Conservation (phyloP, 1,140 invertebrate species). For the Nilaparvata lugens region DNA sequence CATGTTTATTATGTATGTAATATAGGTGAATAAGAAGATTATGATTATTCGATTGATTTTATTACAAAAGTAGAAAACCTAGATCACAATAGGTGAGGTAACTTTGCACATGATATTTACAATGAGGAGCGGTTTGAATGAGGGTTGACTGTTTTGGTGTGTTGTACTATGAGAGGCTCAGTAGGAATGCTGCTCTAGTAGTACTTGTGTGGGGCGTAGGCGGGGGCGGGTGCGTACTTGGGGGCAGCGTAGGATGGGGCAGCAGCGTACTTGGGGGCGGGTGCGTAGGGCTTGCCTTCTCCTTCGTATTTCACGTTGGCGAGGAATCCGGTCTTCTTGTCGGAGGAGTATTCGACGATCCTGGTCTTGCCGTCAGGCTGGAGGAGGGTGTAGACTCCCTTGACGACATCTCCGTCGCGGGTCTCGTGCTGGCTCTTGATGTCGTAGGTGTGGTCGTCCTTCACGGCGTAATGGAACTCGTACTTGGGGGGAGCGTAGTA, state of each 20-base stretch:
- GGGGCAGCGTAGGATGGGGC: not conserved
- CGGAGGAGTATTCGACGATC: constrained; percentile 42
- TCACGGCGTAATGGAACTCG: constrained; percentile 42
- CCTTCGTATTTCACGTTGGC: constrained; percentile 19
- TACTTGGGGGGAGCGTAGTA: constrained; percentile 32
- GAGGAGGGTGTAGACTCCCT: constrained; percentile 36
- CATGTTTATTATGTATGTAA: too few relatives aligned
- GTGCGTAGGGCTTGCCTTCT: constrained; percentile 31
- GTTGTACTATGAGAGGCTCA: not conserved
- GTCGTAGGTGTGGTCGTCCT: constrained; percentile 40
- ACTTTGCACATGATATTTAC: too few relatives aligned
- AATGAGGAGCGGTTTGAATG: too few relatives aligned
- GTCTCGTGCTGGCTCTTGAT: constrained; percentile 40
- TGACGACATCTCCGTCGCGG: constrained; percentile 38
- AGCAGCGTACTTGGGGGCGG: not conserved
- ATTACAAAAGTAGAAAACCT: too few relatives aligned
- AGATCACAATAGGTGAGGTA: too few relatives aligned
- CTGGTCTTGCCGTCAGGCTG: constrained; percentile 37
- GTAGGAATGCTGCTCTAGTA: not conserved
- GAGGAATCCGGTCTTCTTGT: constrained; percentile 26
- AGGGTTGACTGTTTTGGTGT: too few relatives aligned
- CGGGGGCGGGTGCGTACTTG: not conserved
- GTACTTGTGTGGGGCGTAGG: not conserved
- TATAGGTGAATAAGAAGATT: too few relatives aligned
- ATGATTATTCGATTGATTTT: too few relatives aligned